Base-by-base conservation (phyloP, 2,113 vertebrate genomes). In the Physeter macrocephalus region DNA sequence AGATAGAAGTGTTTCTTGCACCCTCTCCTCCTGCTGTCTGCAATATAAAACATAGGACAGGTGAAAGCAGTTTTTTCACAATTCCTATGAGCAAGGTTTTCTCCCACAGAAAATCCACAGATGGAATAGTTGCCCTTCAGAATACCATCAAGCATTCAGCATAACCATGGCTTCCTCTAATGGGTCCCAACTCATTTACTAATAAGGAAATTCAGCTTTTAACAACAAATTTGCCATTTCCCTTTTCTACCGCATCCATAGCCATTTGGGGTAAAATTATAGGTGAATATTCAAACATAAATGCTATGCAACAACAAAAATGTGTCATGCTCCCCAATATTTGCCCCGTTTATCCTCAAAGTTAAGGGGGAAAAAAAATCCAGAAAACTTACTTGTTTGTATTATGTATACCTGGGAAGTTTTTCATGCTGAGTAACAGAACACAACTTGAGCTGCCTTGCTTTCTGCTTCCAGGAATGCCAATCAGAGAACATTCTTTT, bases 401-500 rank as follows among this genome's bases (percentile, higher is more conserved):
- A 2, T 46, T 52, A 23, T 46, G 54, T 86, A 31, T 92, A 95
- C 94, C 90, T 96, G 90, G 81, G 95, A 62, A 54, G 95, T 69
- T 83, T 77, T 52, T 92, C 49, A 8, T 36, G 74, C 71, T 72
- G 89, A 93, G 75, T 66, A 81, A 87, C 96, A 95, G 89, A 86
- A 97, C 94, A 98, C 80, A 96, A 89, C 94, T 95, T 94, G 96
- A 86, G 96, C 97, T 88, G 95, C 95, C 88, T 97, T 84, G 96
- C 97, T 92, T 75, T 96, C 97, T 94, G 96, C 97, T 97, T 97
- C 75, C 61, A 72, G 90, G 92, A 98, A 97, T 98, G 97, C 98
- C 97, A 98, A 98, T 98, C 93, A 98, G 97, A 97, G 96, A 98
- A 94, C 98, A 97, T 98, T 98, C 97, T 97, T 97, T 97, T 96